A percentile compares a stretch with the other conserved stretches of the same genome.
phyloP scores from a whole-genome alignment of 2,113 vertebrate genomes.

The Sciurus niger region DNA sequence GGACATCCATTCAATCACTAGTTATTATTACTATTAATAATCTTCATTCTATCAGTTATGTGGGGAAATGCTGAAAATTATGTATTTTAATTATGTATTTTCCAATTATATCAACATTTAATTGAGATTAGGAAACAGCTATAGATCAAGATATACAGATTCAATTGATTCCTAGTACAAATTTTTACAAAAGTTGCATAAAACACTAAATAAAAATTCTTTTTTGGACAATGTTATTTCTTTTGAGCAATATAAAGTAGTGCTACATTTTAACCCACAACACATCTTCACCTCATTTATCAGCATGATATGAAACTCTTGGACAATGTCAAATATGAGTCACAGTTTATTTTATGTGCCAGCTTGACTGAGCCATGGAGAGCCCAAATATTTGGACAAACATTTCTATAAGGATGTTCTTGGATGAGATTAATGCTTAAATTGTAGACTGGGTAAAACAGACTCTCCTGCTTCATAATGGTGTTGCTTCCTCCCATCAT shows the following conservation, averaged over 20 bases:
- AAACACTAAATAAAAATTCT: not conserved
- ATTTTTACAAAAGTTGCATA: not conserved
- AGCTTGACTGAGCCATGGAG: not conserved
- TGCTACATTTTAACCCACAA: not conserved
- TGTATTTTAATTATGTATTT: not conserved
- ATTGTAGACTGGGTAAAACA: not conserved
- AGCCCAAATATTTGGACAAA: not conserved
- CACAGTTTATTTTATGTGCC: not conserved
- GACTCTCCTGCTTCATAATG: not conserved
- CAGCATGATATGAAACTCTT: not conserved
- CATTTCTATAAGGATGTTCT: not conserved
- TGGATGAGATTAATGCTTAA: not conserved
- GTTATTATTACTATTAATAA: not conserved
- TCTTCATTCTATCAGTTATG: not conserved
- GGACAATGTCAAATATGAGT: not conserved
- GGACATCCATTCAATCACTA: not conserved
- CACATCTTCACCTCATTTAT: not conserved
- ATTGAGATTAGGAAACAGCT: not conserved
- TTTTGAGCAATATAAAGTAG: not conserved
- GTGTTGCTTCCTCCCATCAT: not conserved
- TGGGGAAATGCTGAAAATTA: not conserved
- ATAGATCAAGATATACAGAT: not conserved
- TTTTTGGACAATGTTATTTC: not conserved
- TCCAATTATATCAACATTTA: not conserved
- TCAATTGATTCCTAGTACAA: conserved; percentile 3